Conservation (phyloP, 1,140 invertebrate species). For the Lysiphlebus fabarum region DNA sequence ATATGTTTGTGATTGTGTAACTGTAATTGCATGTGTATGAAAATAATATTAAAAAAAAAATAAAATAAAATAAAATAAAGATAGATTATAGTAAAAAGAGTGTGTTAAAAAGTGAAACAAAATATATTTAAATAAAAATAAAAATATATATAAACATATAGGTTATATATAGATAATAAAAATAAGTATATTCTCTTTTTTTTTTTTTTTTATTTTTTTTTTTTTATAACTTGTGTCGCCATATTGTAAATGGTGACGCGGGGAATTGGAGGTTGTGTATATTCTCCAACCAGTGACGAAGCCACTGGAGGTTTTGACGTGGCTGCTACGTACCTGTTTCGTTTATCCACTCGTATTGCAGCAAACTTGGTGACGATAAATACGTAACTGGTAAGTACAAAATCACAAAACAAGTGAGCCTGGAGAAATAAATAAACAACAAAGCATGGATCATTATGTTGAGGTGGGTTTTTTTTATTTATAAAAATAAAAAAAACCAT, state of each 20-base stretch:
- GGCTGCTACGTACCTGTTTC: slow-evolving; percentile 86
- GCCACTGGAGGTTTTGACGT: slow-evolving; percentile 86
- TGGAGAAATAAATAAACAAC: slow-evolving; percentile 64
- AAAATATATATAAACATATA: no score
- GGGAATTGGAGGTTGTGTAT: slow-evolving; percentile 58
- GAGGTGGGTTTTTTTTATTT: slow-evolving; percentile 19
- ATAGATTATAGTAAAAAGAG: no score
- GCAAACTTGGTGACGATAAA: slow-evolving; percentile 90
- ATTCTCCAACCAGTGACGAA: slow-evolving; percentile 73
- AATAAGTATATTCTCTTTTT: no score
- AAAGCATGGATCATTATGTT: slow-evolving; percentile 61
- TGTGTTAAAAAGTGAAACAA: no score
- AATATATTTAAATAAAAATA: no score
- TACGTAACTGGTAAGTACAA: slow-evolving; percentile 88
- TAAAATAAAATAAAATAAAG: no score
- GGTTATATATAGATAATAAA: no score
- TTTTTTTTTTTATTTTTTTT: slow-evolving; percentile 1
- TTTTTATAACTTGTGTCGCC: slow-evolving; percentile 48
- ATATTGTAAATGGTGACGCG: slow-evolving; percentile 68
- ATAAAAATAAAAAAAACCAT: background rate
- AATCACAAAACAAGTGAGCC: slow-evolving; percentile 47
- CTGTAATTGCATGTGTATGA: no score
- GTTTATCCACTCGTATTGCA: slow-evolving; percentile 87
- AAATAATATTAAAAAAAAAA: no score
- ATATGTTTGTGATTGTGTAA: no score